Evolutionary conservation across 2,797 vertebrate species (phyloP).

Genomic region (Eremophila alpestris): DNA sequence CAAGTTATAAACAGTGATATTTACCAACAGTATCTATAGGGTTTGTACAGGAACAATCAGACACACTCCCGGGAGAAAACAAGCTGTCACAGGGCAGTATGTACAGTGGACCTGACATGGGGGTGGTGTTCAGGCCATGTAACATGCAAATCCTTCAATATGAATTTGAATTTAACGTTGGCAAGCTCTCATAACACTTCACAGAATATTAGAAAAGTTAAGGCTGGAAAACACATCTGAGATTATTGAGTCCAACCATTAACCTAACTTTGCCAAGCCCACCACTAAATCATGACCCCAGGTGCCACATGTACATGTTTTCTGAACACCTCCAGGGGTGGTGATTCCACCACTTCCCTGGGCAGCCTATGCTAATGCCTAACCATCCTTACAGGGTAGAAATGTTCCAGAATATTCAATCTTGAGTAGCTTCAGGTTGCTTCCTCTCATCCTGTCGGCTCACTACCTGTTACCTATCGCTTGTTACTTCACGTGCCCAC

Average conservation of each 20-base stretch:
- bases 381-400: not conserved
- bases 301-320: not conserved
- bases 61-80: not conserved
- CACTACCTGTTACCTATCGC: not conserved
- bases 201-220: not conserved
- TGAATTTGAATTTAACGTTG: accelerated
- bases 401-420: not conserved
- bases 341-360: not conserved
- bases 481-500: accelerated
- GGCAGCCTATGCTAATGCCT: not conserved
- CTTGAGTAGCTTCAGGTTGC: not conserved
- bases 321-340: not conserved
- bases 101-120: accelerated
- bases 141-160: not conserved
- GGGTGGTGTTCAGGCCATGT: not conserved
- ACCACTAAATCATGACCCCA: not conserved
- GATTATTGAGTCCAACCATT: not conserved
- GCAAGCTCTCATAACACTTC: not conserved
- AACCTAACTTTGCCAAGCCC: not conserved
- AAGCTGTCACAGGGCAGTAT: accelerated
- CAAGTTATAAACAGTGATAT: not conserved
- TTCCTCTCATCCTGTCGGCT: not conserved
- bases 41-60: not conserved
- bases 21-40: not conserved
- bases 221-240: not conserved